Conservation (phyloP, 2,113 vertebrate species). For the Sinosuthora webbiana region DNA sequence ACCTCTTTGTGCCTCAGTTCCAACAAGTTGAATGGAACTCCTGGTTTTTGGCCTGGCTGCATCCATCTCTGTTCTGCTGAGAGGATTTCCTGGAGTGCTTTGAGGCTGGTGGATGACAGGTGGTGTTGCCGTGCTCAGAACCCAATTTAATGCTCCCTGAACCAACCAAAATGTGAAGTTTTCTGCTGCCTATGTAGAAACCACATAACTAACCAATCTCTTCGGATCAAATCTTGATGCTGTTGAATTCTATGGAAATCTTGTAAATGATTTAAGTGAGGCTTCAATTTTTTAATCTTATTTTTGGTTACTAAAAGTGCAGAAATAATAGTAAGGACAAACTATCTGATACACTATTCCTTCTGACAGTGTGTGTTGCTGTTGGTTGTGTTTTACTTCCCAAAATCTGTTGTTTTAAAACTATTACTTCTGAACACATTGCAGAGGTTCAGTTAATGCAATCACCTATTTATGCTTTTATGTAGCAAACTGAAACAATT, state of each 20-base stretch:
- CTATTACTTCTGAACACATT: background rate
- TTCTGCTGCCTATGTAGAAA: background rate
- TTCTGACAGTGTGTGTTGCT: background rate
- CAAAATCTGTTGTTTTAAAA: background rate
- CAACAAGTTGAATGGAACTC: fast-evolving
- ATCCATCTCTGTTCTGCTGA: background rate
- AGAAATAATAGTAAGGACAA: background rate
- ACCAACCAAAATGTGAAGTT: background rate
- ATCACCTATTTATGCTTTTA: background rate
- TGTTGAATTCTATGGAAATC: background rate
- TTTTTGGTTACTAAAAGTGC: background rate
- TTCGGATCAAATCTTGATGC: background rate
- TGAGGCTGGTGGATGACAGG: background rate
- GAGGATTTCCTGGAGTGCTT: background rate
- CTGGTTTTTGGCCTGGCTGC: background rate
- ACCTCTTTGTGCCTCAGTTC: background rate
- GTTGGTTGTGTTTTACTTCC: background rate
- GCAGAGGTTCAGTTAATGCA: background rate
- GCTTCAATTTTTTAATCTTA: background rate
- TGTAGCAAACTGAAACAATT: background rate
- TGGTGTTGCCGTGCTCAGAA: background rate
- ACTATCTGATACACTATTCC: background rate
- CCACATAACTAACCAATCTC: background rate
- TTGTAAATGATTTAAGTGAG: background rate
- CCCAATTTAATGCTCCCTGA: background rate